These are phyloP conservation scores for Solenopsis fugax DNA, from an alignment of 1,140 invertebrate species.

Conservation along the genomic window DNA sequence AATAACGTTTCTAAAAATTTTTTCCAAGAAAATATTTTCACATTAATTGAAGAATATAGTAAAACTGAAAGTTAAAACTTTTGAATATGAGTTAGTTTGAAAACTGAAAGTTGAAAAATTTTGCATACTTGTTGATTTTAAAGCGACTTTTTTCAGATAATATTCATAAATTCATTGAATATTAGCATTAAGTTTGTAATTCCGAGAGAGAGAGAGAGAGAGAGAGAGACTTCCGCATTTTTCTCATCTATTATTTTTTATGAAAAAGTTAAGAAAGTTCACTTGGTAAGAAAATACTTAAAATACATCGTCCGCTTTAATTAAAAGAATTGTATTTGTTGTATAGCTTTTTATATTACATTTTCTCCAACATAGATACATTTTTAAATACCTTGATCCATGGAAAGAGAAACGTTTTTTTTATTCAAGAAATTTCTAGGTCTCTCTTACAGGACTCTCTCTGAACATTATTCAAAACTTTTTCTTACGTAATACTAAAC, in stretches of 20 bases:
- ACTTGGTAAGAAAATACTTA: background rate
- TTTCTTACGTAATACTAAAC: background rate
- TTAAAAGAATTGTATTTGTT: background rate
- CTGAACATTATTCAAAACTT: background rate
- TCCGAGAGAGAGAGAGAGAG: background rate
- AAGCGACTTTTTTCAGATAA: background rate
- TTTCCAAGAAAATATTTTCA: background rate
- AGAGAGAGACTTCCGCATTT: background rate
- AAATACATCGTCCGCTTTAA: background rate
- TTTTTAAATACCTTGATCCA: background rate
- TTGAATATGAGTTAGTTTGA: background rate
- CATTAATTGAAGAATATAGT: background rate
- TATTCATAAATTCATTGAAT: background rate
- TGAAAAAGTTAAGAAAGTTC: background rate
- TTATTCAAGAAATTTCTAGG: background rate
- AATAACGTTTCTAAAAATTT: background rate
- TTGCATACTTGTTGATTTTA: slow-evolving; percentile 1
- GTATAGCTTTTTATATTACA: background rate
- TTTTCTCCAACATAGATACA: background rate
- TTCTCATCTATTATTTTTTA: background rate
- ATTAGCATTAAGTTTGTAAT: background rate
- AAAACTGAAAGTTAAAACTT: background rate
- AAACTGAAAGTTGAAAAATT: background rate
- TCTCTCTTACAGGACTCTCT: background rate
- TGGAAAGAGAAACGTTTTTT: background rate